phyloP scores from a whole-genome alignment of 2,113 vertebrate genomes.

The Chaetorhynchus papuensis region DNA sequence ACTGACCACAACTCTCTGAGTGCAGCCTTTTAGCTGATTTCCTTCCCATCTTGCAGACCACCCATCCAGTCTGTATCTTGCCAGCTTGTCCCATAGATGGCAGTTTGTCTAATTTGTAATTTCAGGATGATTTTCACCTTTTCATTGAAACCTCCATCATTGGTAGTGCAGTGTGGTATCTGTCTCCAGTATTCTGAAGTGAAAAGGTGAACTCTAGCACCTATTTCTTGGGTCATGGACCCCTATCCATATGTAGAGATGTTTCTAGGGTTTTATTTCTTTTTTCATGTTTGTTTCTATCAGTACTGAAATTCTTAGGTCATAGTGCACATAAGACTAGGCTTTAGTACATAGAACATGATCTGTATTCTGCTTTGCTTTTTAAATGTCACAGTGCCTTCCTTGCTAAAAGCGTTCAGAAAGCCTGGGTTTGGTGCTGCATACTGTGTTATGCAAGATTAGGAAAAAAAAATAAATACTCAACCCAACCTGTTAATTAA shows the following conservation, averaged over 20 bases:
- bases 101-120: neutral
- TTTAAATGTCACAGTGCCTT: constrained; percentile 3
- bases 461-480: neutral
- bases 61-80: neutral
- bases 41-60: neutral
- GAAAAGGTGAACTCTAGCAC: neutral
- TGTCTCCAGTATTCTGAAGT: neutral
- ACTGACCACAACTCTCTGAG: neutral
- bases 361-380: neutral
- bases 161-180: neutral
- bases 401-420: neutral
- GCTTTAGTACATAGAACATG: neutral
- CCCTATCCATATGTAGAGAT: neutral
- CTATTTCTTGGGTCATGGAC: neutral
- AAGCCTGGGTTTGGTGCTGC: neutral
- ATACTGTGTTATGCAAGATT: neutral
- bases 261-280: neutral
- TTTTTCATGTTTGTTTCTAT: neutral
- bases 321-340: neutral
- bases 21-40: neutral
- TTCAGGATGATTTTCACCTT: neutral
- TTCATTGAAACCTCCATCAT: neutral
- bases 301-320: neutral
- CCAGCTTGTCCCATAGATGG: neutral
- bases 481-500: neutral